Conservation (phyloP, 2,888 invertebrate species). For the Lycia hirtaria region DNA sequence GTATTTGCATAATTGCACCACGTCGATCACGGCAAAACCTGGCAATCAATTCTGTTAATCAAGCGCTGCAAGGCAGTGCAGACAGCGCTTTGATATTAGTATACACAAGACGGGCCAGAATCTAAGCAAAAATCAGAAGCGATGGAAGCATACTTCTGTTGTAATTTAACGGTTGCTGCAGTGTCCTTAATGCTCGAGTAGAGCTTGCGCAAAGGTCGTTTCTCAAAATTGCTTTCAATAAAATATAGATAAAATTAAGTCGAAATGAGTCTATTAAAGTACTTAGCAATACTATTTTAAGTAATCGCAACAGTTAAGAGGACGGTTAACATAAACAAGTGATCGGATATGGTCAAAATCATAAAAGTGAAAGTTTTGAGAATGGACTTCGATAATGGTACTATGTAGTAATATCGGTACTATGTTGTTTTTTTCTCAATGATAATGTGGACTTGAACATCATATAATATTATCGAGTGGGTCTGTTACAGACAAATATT, state of each 20-base stretch:
- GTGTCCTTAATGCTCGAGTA: conserved; percentile 74
- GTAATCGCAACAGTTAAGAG: conserved; percentile 22
- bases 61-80: conserved; percentile 44
- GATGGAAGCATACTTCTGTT: conserved; percentile 57
- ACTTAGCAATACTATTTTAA: conserved; percentile 32
- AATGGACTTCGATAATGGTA: conserved; percentile 52
- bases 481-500: conserved; percentile 37
- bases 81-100: conserved; percentile 48
- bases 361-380: conserved; percentile 66
- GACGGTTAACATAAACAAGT: conserved; percentile 25
- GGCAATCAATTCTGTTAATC: conserved; percentile 49
- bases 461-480: conserved; percentile 18
- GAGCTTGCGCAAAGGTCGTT: conserved; percentile 72
- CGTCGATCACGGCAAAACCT: conserved; percentile 50
- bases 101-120: conserved; percentile 44
- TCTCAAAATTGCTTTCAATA: conserved; percentile 64
- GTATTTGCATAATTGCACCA: conserved; percentile 54
- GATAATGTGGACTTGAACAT: conserved; percentile 20
- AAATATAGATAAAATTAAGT: conserved; percentile 48
- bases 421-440: conserved; percentile 43
- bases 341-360: conserved; percentile 47
- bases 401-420: too few relatives aligned
- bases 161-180: conserved; percentile 57
- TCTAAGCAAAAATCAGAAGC: conserved; percentile 52
- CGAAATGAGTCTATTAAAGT: conserved; percentile 48